Percentiles rank a stretch among this genome's conserved stretches.
These are phyloP conservation scores for Crax fasciolata DNA, from an alignment of 2,797 vertebrate genomes.

Conservation along the genomic window DNA sequence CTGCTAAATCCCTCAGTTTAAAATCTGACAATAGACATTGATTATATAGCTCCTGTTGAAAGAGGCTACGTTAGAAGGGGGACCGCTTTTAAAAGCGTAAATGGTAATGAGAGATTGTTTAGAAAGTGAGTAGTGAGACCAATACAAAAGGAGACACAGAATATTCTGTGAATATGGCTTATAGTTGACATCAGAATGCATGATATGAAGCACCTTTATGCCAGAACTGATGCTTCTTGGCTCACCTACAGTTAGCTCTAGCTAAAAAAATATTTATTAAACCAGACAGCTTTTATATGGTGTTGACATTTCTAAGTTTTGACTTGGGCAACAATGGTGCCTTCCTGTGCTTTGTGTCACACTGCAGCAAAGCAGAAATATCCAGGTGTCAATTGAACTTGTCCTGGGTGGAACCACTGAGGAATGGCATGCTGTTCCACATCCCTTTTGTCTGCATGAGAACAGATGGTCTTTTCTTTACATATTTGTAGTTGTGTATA, in stretches of 20 bases:
- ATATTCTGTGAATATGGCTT: conserved; percentile 37
- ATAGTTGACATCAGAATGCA: conserved; percentile 50
- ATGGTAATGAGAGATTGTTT: conserved; percentile 39
- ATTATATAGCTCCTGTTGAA: conserved; percentile 54
- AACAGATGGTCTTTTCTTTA: not conserved
- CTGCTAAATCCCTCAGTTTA: conserved; percentile 42
- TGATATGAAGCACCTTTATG: not conserved
- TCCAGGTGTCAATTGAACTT: not conserved
- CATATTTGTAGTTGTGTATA: not conserved
- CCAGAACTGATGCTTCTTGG: conserved; percentile 3
- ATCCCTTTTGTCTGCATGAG: not conserved
- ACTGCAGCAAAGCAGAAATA: not conserved
- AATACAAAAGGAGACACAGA: conserved; percentile 9
- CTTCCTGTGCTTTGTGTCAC: not conserved
- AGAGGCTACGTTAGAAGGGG: conserved; percentile 23
- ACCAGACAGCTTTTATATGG: not conserved
- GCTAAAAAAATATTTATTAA: not conserved
- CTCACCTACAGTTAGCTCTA: not conserved
- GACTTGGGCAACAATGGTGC: not conserved
- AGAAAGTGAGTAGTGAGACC: not conserved
- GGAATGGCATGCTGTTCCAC: not conserved
- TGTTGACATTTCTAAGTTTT: not conserved
- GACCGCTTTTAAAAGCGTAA: not conserved
- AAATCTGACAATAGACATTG: conserved; percentile 46
- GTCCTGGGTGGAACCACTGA: not conserved